phyloP scores from a whole-genome alignment of 2,888 invertebrate species.

The Nemoura dubitans region DNA sequence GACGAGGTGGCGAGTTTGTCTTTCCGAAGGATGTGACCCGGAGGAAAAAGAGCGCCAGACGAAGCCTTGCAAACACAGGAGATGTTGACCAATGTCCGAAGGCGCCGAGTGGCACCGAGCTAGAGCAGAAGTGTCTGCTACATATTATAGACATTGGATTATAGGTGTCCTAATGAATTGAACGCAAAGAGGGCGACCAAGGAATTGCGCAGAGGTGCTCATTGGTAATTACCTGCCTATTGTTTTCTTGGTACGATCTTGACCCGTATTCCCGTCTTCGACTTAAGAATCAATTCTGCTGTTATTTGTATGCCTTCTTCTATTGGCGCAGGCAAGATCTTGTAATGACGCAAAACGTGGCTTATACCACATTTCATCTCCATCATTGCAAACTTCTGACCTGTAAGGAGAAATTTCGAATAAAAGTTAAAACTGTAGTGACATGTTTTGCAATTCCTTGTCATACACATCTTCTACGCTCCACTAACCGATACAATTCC shows the following conservation, averaged over 20 bases:
- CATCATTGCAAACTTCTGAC: constrained; percentile 54
- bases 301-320: constrained; percentile 31
- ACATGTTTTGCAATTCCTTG: too few species aligned
- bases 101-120: background rate
- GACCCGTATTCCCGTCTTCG: constrained; percentile 33
- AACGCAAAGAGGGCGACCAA: too few species aligned
- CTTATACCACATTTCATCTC: constrained; percentile 54
- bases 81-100: background rate
- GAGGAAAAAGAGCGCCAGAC: constrained; percentile 19
- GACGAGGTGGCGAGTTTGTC: background rate
- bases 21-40: background rate
- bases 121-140: too few species aligned
- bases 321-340: constrained; percentile 14
- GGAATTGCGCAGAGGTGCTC: too few species aligned
- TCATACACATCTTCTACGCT: background rate
- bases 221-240: background rate
- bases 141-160: too few species aligned
- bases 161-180: too few species aligned
- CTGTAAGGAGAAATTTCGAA: constrained; percentile 49
- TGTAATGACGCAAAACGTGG: constrained; percentile 51
- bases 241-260: constrained; percentile 25
- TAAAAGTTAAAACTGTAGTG: too few species aligned
- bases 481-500: constrained; percentile 59
- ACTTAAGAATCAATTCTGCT: constrained; percentile 31
- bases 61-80: background rate